Conservation (phyloP, 2,888 invertebrate species). For the Therioaphis trifolii region DNA sequence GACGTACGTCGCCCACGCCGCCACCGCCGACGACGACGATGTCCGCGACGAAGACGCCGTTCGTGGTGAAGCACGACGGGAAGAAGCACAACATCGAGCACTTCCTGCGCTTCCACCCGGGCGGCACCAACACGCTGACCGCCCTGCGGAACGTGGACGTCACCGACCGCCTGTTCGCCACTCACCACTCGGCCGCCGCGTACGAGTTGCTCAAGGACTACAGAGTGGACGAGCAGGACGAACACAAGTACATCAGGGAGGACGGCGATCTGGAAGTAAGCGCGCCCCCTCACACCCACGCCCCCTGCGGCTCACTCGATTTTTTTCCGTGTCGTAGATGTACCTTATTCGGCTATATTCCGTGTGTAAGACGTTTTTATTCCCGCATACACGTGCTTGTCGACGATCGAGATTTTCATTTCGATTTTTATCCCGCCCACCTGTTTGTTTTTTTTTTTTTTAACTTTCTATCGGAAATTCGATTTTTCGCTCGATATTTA, state of each 20-base stretch:
- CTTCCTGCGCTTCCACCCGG: conserved; percentile 80
- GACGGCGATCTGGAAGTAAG: conserved; percentile 68
- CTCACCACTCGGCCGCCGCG: conserved; percentile 75
- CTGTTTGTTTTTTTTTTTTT: too few species aligned
- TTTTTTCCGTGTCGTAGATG: too few species aligned
- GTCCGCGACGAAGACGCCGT: conserved; percentile 64
- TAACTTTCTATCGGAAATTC: too few species aligned
- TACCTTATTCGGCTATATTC: too few species aligned
- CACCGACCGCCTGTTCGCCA: conserved; percentile 72
- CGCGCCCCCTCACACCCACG: too few species aligned
- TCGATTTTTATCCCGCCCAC: too few species aligned
- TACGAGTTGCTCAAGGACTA: conserved; percentile 77
- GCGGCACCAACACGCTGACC: conserved; percentile 76
- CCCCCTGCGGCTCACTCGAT: too few species aligned
- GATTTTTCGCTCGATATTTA: too few species aligned
- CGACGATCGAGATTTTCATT: too few species aligned
- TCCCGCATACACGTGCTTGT: too few species aligned
- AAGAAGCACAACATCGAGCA: conserved; percentile 75
- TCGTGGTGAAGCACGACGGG: conserved; percentile 69
- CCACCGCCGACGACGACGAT: conserved; percentile 7
- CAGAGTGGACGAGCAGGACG: conserved; percentile 68
- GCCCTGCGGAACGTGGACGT: conserved; percentile 73
- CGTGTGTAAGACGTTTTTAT: too few species aligned
- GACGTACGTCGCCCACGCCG: neutral
- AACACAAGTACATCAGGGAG: conserved; percentile 62